Evolutionary conservation across 2,113 vertebrate genomes (phyloP).

Genomic region (Bolborhynchus lineola): DNA sequence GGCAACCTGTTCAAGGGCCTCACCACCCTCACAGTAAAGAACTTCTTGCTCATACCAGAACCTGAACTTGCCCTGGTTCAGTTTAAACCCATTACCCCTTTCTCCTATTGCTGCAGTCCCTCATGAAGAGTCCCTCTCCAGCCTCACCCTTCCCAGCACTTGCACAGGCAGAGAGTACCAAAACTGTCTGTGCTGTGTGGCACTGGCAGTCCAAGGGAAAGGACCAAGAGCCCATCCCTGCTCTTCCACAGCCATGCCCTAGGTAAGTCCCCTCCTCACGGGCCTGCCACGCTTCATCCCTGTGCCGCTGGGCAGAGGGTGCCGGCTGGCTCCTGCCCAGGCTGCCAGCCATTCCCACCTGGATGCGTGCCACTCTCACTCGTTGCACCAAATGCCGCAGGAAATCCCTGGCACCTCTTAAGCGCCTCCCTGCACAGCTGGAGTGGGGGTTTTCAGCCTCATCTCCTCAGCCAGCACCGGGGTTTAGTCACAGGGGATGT

Average conservation of each 20-base stretch:
- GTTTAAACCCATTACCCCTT: background rate
- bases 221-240: background rate
- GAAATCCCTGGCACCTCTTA: background rate
- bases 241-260: background rate
- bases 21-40: background rate
- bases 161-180: background rate
- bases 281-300: background rate
- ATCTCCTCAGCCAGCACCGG: background rate
- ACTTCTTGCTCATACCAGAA: background rate
- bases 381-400: background rate
- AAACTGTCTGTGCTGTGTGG: accelerated
- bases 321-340: background rate
- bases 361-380: background rate
- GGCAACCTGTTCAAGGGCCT: background rate
- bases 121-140: background rate
- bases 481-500: background rate
- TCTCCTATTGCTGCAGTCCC: background rate
- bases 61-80: background rate
- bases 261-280: background rate
- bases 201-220: accelerated
- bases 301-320: accelerated
- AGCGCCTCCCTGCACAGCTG: background rate
- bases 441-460: background rate
- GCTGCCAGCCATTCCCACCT: background rate
- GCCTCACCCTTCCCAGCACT: background rate